Conservation (phyloP, 2,113 vertebrate species). For the Lophura nycthemera region DNA sequence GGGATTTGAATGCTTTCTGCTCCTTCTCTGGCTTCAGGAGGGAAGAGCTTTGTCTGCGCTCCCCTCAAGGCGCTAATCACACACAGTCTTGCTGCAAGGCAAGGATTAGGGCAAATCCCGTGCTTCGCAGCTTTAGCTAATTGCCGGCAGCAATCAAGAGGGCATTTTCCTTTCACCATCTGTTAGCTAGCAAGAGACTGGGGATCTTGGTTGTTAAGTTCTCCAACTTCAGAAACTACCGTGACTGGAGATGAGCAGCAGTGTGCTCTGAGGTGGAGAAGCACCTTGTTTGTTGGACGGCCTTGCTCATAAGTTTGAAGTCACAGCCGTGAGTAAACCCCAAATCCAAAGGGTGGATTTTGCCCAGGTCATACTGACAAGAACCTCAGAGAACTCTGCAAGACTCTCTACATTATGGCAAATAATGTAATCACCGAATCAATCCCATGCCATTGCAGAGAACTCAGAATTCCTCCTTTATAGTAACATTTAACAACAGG, state of each 20-base stretch:
- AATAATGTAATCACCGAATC: not conserved
- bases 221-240: not conserved
- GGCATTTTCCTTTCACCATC: not conserved
- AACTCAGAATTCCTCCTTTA: not conserved
- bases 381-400: not conserved
- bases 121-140: not conserved
- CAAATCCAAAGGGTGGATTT: accelerated
- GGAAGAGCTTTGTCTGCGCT: not conserved
- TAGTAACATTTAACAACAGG: not conserved
- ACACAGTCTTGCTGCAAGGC: not conserved
- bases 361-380: not conserved
- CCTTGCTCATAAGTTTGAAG: not conserved
- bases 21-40: not conserved
- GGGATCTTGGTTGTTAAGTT: not conserved
- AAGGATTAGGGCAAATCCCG: not conserved
- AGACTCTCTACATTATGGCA: not conserved
- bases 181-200: accelerated
- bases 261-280: not conserved
- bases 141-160: not conserved
- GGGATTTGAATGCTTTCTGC: conserved; percentile 1
- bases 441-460: not conserved
- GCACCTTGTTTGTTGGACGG: not conserved
- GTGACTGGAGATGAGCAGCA: not conserved
- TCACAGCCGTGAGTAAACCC: not conserved
- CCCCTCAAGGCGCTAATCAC: not conserved